Evolutionary conservation across 2,888 invertebrate genomes (phyloP), one percentile per base, ranked within the genome.

Genomic region (Sphaerophoria rueppellii): DNA sequence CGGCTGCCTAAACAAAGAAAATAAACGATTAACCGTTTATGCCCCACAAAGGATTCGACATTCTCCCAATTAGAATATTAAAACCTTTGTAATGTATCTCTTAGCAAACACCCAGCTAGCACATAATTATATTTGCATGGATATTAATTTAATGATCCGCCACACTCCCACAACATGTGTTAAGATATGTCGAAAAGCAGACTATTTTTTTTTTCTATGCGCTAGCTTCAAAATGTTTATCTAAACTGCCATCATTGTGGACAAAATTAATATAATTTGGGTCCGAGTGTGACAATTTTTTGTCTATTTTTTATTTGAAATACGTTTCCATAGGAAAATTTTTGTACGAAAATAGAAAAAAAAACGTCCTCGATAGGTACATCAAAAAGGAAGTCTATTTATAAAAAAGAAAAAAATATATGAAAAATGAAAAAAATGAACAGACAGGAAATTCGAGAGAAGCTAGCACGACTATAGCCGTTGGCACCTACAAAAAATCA

Each of bases 101-200:
- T 37, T 14, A 14, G 35, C 14, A 32, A 43, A 43, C 24, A 12
- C 12, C 11, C 5, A 9, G 24, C 4, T 9, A 4, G 5, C 34
- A 48, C 57, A 24, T 58, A 58, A 58, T 58, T 67, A 50, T 58
- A 75, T 75, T 75, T 71, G 50, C 57, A 50, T 24, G 24, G 24
- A 24, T 65, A 65, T 48, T 61, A 60, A 54, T 48, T 74, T 61
- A 61, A 60, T 52, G 43, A 65, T 14, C 46, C 65, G 37, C 43
- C 35, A 73, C 9, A 58, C 40, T 7, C 40, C 6, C 40, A 40
- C 9, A 7, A 40, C 9, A 40, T 40, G 9, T 7, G 9, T 40
- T 1, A 2, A 40, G 40, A 9, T 40, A 40, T 6, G 40, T 40
- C 24, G 24, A 1, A 6, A 4, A 40, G 37, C 40, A 40, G 40